phyloP scores from a whole-genome alignment of 1,140 invertebrate genomes.

The Zaprionus camerounensis region DNA sequence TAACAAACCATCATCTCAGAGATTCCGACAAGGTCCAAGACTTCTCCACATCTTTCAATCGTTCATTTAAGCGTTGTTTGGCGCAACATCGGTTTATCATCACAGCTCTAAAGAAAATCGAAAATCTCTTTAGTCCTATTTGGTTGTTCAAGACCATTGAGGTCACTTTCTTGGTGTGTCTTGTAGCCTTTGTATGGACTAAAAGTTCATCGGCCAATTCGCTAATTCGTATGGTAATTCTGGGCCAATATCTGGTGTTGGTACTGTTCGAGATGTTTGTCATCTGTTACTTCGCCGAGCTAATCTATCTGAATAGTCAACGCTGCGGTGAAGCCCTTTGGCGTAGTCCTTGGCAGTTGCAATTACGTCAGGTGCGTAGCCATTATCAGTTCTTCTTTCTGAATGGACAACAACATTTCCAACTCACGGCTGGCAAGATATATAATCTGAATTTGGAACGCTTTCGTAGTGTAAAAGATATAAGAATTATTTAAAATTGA shows the following conservation, averaged over 20 bases:
- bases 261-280: slow-evolving; percentile 46
- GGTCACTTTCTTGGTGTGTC: slow-evolving; percentile 42
- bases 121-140: slow-evolving; percentile 39
- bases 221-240: slow-evolving; percentile 25
- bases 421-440: slow-evolving; percentile 51
- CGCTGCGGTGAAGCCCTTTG: slow-evolving; percentile 50
- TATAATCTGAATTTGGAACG: slow-evolving; percentile 51
- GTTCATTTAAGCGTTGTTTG: slow-evolving; percentile 4
- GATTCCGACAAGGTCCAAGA: neutral
- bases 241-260: slow-evolving; percentile 47
- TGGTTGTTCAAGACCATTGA: slow-evolving; percentile 49
- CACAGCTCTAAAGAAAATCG: slow-evolving; percentile 10
- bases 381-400: slow-evolving; percentile 48
- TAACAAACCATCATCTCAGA: neutral
- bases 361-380: slow-evolving; percentile 35
- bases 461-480: slow-evolving; percentile 41
- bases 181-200: slow-evolving; percentile 41
- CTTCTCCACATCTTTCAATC: slow-evolving; percentile 3
- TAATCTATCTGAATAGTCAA: slow-evolving; percentile 47
- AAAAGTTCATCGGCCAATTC: slow-evolving; percentile 45
- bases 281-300: slow-evolving; percentile 52
- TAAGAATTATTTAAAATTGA: neutral
- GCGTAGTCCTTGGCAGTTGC: slow-evolving; percentile 51
- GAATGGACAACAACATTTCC: slow-evolving; percentile 38
- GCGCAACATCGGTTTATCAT: slow-evolving; percentile 9